These are phyloP conservation scores for Cerastis leucographa DNA, from an alignment of 2,888 invertebrate species.

Conservation along the genomic window DNA sequence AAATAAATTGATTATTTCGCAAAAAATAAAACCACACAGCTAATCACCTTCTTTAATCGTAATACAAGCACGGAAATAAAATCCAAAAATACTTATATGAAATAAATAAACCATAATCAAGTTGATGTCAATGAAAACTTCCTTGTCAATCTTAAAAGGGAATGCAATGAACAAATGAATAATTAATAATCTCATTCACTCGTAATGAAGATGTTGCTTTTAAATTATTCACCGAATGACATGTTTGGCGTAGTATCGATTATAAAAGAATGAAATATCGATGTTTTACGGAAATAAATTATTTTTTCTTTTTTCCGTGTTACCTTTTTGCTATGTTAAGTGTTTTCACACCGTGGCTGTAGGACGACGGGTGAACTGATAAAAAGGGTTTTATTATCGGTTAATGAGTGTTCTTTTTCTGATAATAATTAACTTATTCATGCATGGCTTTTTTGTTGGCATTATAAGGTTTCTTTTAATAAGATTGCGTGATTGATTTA, in stretches of 20 bases:
- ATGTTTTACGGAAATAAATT: constrained; percentile 38
- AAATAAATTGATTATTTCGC: neutral
- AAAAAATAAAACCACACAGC: neutral
- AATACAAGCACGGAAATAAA: neutral
- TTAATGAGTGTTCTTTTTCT: constrained; percentile 28
- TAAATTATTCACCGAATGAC: constrained; percentile 50
- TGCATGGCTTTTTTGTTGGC: constrained; percentile 36
- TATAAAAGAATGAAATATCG: constrained; percentile 36
- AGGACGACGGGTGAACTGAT: constrained; percentile 12
- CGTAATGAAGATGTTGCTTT: constrained; percentile 32
- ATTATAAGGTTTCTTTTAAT: neutral
- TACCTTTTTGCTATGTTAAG: constrained; percentile 30
- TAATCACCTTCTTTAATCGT: neutral
- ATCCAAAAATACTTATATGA: neutral
- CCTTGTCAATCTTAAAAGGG: neutral
- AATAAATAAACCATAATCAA: neutral
- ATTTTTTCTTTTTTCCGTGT: constrained; percentile 12
- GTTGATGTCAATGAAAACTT: neutral
- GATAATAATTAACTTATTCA: constrained; percentile 40
- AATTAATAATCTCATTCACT: constrained; percentile 7
- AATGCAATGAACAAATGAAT: constrained; percentile 20
- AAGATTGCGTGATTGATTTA: constrained; percentile 24
- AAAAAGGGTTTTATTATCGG: constrained; percentile 34
- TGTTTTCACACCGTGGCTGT: constrained; percentile 48
- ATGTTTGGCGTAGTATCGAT: constrained; percentile 37